Evolutionary conservation across 2,113 vertebrate genomes (phyloP).

Genomic region (Rhea americana): DNA sequence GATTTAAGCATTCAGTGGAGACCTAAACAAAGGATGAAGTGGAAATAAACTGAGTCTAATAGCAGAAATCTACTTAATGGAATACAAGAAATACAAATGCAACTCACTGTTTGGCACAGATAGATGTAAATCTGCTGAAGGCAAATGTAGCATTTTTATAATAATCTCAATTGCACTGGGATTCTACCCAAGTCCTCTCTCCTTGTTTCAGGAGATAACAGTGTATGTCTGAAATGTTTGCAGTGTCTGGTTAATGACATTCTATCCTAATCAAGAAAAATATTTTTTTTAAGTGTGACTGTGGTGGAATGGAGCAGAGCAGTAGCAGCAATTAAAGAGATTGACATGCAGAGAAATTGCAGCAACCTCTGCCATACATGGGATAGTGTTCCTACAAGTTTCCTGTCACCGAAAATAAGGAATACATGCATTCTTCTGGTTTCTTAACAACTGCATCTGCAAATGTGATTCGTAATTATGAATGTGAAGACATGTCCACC

Average conservation of each 20-base stretch:
- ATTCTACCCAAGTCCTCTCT: not conserved
- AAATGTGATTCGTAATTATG: not conserved
- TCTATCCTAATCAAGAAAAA: not conserved
- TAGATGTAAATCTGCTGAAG: not conserved
- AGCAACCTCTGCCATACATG: not conserved
- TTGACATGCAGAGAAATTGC: not conserved
- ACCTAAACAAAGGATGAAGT: not conserved
- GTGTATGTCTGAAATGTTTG: not conserved
- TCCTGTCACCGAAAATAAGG: not conserved
- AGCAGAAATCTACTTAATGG: not conserved
- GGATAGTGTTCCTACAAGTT: not conserved
- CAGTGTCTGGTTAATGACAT: not conserved
- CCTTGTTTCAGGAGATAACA: not conserved
- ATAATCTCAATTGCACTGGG: not conserved
- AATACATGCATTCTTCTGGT: not conserved
- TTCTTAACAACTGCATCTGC: not conserved
- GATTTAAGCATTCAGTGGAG: not conserved
- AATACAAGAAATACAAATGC: not conserved
- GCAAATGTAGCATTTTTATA: not conserved
- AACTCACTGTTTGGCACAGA: not conserved
- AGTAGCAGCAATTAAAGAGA: constrained; percentile 1
- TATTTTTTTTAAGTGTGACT: not conserved
- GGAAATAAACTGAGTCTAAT: not conserved
- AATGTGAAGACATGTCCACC: not conserved
- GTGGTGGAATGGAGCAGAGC: not conserved